Percentiles rank a stretch among this genome's conserved stretches.
Evolutionary conservation across 1,140 invertebrate species (phyloP).

Genomic region (Harpegnathos saltator): DNA sequence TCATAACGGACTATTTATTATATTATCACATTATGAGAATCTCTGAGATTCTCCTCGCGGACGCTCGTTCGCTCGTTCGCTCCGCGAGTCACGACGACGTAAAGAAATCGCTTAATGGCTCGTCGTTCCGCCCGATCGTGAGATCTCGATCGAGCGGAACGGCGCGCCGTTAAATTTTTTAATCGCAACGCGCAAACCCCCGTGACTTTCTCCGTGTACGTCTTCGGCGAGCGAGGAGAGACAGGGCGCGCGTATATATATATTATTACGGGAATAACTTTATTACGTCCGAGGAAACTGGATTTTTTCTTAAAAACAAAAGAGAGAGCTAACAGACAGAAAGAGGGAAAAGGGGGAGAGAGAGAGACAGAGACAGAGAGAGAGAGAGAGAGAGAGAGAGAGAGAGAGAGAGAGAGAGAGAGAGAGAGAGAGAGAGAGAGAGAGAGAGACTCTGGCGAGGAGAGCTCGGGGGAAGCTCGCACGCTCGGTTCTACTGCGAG

Average conservation of each 20-base stretch:
- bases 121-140: conserved; percentile 18
- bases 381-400: too few species aligned
- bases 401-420: too few species aligned
- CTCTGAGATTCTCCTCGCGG: background rate
- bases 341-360: too few species aligned
- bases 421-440: too few species aligned
- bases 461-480: conserved; percentile 43
- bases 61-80: background rate
- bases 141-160: conserved; percentile 45
- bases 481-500: conserved; percentile 23
- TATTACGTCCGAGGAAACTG: conserved; percentile 43
- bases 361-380: too few species aligned
- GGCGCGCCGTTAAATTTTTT: conserved; percentile 34
- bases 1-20: too few species aligned
- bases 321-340: too few species aligned
- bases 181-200: conserved; percentile 23
- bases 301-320: conserved; percentile 22
- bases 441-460: background rate
- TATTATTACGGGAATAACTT: conserved; percentile 57
- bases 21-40: too few species aligned
- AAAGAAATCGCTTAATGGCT: conserved; percentile 6
- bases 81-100: background rate
- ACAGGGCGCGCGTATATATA: conserved; percentile 10
- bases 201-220: conserved; percentile 41
- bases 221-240: background rate